These are phyloP conservation scores for Helostoma temminkii DNA, from an alignment of 2,797 vertebrate species.

Conservation along the genomic window DNA sequence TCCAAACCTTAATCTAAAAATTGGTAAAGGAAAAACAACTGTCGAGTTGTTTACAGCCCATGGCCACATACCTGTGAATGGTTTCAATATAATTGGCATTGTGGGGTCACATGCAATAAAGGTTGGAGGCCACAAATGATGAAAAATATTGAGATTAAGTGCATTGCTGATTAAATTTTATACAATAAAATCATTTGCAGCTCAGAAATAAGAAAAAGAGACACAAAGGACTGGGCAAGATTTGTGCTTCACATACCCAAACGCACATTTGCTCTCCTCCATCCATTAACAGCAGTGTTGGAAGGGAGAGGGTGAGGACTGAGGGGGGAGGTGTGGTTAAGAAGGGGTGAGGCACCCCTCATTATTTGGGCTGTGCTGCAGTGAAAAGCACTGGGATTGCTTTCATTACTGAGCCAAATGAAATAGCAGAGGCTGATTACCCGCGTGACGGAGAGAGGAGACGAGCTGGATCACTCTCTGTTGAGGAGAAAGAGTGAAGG, in stretches of 20 bases:
- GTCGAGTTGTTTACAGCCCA: not conserved
- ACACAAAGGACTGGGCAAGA: slow-evolving; percentile 74
- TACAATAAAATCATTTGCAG: slow-evolving; percentile 37
- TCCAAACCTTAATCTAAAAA: not conserved
- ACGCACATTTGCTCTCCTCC: slow-evolving; percentile 67
- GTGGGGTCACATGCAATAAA: not conserved
- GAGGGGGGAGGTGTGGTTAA: slow-evolving; percentile 52
- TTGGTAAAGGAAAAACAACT: not conserved
- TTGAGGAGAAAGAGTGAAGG: slow-evolving; percentile 55
- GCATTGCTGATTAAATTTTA: slow-evolving; percentile 47
- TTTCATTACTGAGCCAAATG: slow-evolving; percentile 87
- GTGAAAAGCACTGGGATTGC: slow-evolving; percentile 85
- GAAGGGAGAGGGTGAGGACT: slow-evolving; percentile 61
- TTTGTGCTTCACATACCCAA: slow-evolving; percentile 59
- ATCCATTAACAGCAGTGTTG: slow-evolving; percentile 77
- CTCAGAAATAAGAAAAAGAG: slow-evolving; percentile 39
- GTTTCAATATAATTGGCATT: not conserved
- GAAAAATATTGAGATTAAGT: slow-evolving; percentile 13
- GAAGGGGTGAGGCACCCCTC: slow-evolving; percentile 69
- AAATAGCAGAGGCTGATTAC: slow-evolving; percentile 85
- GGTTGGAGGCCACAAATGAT: not conserved
- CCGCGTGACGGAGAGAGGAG: slow-evolving; percentile 79
- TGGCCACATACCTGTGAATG: not conserved
- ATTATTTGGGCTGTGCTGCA: slow-evolving; percentile 83
- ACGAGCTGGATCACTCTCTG: slow-evolving; percentile 69